These are phyloP conservation scores for Mastomys natalensis DNA, from an alignment of 2,113 vertebrate genomes.

Conservation along the genomic window DNA sequence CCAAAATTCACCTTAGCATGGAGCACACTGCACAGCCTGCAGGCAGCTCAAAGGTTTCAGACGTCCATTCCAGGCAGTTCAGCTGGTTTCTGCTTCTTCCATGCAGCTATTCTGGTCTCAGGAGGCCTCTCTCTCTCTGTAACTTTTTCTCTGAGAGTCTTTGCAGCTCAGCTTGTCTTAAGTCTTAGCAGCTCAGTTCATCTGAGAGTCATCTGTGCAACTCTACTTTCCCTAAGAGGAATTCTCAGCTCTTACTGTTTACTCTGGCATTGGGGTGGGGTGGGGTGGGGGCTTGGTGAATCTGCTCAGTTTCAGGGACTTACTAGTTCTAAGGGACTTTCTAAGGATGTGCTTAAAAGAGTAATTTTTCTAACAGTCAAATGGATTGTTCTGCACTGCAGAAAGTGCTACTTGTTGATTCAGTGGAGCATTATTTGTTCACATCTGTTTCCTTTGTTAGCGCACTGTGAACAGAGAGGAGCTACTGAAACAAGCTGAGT, in stretches of 20 bases:
- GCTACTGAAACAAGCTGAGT: constrained; percentile 98
- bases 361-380: background rate
- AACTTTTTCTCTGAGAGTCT: background rate
- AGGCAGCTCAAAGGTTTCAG: background rate
- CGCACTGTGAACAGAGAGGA: constrained; percentile 99
- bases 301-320: background rate
- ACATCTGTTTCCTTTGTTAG: constrained; percentile 83
- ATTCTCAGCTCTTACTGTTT: background rate
- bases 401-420: background rate
- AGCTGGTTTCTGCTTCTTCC: background rate
- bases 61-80: background rate
- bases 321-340: background rate
- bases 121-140: background rate
- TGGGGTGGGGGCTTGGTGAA: background rate
- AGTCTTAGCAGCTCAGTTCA: background rate
- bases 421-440: background rate
- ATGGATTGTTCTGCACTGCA: background rate
- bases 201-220: background rate
- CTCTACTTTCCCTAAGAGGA: background rate
- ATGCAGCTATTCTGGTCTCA: background rate
- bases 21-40: background rate
- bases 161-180: background rate
- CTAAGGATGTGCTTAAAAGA: constrained; percentile 24
- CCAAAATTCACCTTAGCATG: background rate
- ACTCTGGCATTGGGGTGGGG: background rate